phyloP scores from a whole-genome alignment of 2,888 invertebrate species.

The Thymelicus acteon region DNA sequence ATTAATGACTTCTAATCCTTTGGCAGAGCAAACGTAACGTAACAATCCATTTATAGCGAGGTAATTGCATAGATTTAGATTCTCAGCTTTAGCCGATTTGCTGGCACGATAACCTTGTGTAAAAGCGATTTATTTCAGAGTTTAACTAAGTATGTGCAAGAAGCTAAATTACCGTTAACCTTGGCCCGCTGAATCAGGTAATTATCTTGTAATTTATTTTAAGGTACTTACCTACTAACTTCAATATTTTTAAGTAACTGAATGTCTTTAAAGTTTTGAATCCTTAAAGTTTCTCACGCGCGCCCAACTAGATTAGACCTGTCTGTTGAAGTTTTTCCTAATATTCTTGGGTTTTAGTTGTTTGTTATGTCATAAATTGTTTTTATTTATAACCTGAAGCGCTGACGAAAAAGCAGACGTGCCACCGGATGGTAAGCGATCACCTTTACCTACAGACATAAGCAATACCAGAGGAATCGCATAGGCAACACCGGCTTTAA shows the following conservation, averaged over 20 bases:
- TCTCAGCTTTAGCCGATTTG: slow-evolving; percentile 13
- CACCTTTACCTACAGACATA: too few species aligned
- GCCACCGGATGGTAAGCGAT: too few species aligned
- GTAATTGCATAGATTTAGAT: slow-evolving; percentile 20
- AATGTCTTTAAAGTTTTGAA: too few species aligned
- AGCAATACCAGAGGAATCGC: too few species aligned
- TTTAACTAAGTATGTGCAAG: slow-evolving; percentile 19
- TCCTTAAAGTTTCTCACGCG: too few species aligned
- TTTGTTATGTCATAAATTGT: too few species aligned
- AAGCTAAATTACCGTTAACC: slow-evolving; percentile 10
- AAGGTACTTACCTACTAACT: not conserved
- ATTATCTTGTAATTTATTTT: slow-evolving; percentile 6
- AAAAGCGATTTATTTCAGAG: slow-evolving; percentile 6
- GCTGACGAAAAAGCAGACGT: too few species aligned
- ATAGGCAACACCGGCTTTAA: too few species aligned
- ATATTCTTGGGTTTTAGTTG: too few species aligned
- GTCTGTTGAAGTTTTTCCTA: too few species aligned
- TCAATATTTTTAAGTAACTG: not conserved
- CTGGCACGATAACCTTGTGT: slow-evolving; percentile 23
- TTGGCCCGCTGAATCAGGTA: slow-evolving; percentile 7
- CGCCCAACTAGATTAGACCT: too few species aligned
- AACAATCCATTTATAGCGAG: slow-evolving; percentile 25
- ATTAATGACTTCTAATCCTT: slow-evolving; percentile 36
- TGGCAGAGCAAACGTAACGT: slow-evolving; percentile 32
- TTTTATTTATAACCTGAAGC: too few species aligned